A percentile compares a stretch with the other conserved stretches of the same genome.
phyloP scores from a whole-genome alignment of 2,113 vertebrate species.

The Hypomesus transpacificus region DNA sequence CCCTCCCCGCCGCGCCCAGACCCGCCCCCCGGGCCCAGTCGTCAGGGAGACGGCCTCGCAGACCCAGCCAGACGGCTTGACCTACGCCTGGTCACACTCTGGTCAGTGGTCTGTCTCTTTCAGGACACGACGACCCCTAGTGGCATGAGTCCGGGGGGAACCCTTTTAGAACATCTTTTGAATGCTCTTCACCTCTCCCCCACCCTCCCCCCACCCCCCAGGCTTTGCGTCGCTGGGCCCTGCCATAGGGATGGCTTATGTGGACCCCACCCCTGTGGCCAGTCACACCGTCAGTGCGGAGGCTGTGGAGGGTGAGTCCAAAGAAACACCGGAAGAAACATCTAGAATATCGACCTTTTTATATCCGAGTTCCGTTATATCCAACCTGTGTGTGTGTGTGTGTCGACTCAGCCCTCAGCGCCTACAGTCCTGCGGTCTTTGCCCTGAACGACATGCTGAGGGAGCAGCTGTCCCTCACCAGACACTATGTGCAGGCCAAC shows the following conservation, averaged over 20 bases:
- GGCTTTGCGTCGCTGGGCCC: constrained; percentile 31
- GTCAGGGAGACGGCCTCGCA: constrained; percentile 77
- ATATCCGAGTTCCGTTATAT: too few species aligned
- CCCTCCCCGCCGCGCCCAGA: background rate
- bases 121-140: too few species aligned
- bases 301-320: constrained; percentile 77
- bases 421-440: constrained; percentile 66
- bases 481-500: constrained; percentile 68
- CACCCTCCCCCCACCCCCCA: constrained; percentile 34
- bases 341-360: too few species aligned
- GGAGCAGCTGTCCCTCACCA: constrained; percentile 80
- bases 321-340: background rate
- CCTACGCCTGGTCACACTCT: constrained; percentile 52
- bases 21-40: fast-evolving
- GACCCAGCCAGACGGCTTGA: constrained; percentile 59
- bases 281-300: constrained; percentile 70
- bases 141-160: too few species aligned
- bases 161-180: too few species aligned
- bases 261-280: constrained; percentile 66
- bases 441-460: constrained; percentile 77
- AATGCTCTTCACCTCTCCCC: too few species aligned
- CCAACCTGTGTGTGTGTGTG: background rate
- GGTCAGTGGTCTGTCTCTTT: constrained; percentile 64
- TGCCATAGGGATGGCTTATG: constrained; percentile 41
- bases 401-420: constrained; percentile 65